These are phyloP conservation scores for Promerops cafer DNA, from an alignment of 2,113 vertebrate species.

Conservation along the genomic window DNA sequence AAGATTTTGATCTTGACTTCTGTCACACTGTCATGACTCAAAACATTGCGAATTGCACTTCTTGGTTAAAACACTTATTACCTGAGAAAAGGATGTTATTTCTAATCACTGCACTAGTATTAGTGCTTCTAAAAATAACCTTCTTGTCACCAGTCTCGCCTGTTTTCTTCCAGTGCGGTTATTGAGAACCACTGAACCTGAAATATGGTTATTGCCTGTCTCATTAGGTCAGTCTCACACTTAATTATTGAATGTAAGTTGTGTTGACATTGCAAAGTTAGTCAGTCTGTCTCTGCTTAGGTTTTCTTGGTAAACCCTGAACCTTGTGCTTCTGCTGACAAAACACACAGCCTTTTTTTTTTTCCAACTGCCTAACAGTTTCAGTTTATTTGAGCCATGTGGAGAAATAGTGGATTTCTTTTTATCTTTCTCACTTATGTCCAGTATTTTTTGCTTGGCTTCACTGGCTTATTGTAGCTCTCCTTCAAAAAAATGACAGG, in stretches of 20 bases:
- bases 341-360: not conserved
- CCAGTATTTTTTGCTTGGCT: slow-evolving; percentile 14
- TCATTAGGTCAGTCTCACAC: slow-evolving; percentile 3
- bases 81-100: not conserved
- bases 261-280: not conserved
- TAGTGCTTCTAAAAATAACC: slow-evolving; percentile 1
- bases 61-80: not conserved
- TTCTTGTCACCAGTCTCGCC: not conserved
- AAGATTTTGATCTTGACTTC: not conserved
- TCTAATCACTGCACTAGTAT: not conserved
- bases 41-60: not conserved
- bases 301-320: not conserved
- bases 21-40: not conserved
- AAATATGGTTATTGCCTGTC: not conserved
- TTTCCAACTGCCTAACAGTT: not conserved
- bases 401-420: not conserved
- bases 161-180: not conserved
- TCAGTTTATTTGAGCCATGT: not conserved
- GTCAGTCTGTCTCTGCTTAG: not conserved
- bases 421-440: not conserved
- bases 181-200: not conserved
- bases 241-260: not conserved
- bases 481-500: slow-evolving; percentile 1
- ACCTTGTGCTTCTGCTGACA: not conserved
- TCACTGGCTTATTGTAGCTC: not conserved